These are phyloP conservation scores for Xerus inauris DNA, from an alignment of 2,113 vertebrate species.

Conservation along the genomic window DNA sequence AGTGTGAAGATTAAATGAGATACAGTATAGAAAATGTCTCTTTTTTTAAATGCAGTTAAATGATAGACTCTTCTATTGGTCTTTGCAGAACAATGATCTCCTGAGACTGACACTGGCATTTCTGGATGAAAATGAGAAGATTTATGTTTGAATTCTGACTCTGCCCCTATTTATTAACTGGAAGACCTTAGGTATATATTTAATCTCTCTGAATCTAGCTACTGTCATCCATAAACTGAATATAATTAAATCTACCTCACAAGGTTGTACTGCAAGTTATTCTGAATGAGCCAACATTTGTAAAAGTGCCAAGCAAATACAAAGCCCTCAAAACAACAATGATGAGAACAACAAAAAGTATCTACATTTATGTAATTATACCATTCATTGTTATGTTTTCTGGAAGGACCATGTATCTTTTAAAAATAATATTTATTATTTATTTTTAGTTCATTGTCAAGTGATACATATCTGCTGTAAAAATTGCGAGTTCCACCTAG, in stretches of 20 bases:
- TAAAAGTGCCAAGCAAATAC: background rate
- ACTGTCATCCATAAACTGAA: background rate
- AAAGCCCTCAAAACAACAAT: background rate
- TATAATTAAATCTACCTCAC: slow-evolving; percentile 36
- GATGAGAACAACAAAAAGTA: background rate
- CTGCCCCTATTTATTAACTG: background rate
- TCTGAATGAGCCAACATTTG: slow-evolving; percentile 23
- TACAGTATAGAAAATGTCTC: background rate
- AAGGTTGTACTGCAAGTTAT: slow-evolving; percentile 36
- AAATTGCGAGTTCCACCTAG: background rate
- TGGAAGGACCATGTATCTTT: background rate
- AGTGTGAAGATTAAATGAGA: background rate
- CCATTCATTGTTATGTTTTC: background rate
- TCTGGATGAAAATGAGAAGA: background rate
- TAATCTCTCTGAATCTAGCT: slow-evolving; percentile 30
- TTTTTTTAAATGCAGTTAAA: background rate
- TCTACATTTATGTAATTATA: background rate
- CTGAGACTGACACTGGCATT: background rate
- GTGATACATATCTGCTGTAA: background rate
- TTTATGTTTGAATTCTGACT: background rate
- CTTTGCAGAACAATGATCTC: background rate
- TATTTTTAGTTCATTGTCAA: background rate
- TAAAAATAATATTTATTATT: slow-evolving; percentile 3
- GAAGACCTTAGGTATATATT: background rate
- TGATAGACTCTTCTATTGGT: background rate